Conservation (phyloP, 2,113 vertebrate genomes). For the Cheirogaleus medius region DNA sequence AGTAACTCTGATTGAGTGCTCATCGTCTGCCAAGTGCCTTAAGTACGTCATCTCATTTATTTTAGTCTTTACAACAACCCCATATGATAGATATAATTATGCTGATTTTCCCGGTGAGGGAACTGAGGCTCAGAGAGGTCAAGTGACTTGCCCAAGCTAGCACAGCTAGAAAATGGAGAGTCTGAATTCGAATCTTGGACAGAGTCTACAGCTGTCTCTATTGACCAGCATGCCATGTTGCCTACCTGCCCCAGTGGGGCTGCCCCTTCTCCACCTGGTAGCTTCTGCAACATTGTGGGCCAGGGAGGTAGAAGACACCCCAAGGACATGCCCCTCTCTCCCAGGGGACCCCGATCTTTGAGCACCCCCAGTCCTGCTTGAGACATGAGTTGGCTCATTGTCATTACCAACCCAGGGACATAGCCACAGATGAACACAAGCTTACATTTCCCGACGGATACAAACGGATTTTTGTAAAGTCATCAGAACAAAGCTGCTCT, state of each 20-base stretch:
- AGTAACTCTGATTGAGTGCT: background rate
- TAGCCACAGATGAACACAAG: conserved; percentile 71
- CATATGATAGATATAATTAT: background rate
- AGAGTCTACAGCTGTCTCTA: background rate
- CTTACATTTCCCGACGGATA: conserved; percentile 73
- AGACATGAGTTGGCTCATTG: conserved; percentile 57
- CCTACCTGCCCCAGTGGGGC: background rate
- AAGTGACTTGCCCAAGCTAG: background rate
- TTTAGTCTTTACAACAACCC: background rate
- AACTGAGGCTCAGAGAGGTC: background rate
- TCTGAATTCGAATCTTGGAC: background rate
- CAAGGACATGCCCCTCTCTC: background rate
- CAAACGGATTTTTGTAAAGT: conserved; percentile 77
- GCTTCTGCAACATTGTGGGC: background rate
- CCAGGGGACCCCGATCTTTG: background rate
- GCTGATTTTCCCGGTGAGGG: background rate
- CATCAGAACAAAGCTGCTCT: conserved; percentile 70
- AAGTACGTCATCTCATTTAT: background rate
- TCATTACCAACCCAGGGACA: conserved; percentile 72
- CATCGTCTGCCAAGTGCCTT: background rate
- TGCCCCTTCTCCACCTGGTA: background rate
- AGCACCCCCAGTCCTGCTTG: background rate
- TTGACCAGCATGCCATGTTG: background rate
- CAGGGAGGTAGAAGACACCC: background rate
- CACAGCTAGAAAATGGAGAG: background rate